Percentiles rank a stretch among this genome's conserved stretches.
phyloP scores from a whole-genome alignment of 1,140 invertebrate genomes.

The Coptotermes formosanus region DNA sequence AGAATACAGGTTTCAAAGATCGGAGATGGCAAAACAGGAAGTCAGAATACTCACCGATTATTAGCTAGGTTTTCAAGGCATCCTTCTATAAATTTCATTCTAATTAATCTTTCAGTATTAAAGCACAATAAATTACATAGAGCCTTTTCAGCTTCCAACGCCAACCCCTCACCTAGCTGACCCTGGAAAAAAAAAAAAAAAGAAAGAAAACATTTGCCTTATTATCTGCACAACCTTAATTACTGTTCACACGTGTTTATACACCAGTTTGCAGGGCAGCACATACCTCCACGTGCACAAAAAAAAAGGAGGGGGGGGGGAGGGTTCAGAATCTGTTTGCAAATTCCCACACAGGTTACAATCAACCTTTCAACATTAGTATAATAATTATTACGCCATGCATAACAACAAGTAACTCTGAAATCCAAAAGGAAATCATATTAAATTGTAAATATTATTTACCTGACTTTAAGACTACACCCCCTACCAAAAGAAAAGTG shows the following conservation, averaged over 20 bases:
- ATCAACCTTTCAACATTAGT: not conserved
- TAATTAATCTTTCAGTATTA: slow-evolving; percentile 81
- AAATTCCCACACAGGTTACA: not conserved
- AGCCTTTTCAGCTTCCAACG: slow-evolving; percentile 87
- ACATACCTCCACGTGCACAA: not conserved
- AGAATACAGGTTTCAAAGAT: no score
- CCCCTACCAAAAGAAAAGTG: no score
- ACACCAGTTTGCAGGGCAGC: not conserved
- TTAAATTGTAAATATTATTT: no score
- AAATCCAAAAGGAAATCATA: no score
- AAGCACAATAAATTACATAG: slow-evolving; percentile 85
- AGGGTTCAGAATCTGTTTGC: no score
- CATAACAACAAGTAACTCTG: no score
- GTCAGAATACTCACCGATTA: slow-evolving; percentile 59
- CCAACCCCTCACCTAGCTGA: slow-evolving; percentile 82
- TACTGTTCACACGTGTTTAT: not conserved
- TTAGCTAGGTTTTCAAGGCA: slow-evolving; percentile 86
- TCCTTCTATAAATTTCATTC: slow-evolving; percentile 93
- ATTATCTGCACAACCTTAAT: not conserved
- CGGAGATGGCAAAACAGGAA: not conserved
- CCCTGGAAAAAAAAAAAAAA: slow-evolving; percentile 53
- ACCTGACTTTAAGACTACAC: no score
- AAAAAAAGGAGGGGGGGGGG: no score
- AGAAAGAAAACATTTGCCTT: not conserved
- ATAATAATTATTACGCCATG: no score